Evolutionary conservation across 2,113 vertebrate species (phyloP).

Genomic region (Corythoichthys intestinalis): DNA sequence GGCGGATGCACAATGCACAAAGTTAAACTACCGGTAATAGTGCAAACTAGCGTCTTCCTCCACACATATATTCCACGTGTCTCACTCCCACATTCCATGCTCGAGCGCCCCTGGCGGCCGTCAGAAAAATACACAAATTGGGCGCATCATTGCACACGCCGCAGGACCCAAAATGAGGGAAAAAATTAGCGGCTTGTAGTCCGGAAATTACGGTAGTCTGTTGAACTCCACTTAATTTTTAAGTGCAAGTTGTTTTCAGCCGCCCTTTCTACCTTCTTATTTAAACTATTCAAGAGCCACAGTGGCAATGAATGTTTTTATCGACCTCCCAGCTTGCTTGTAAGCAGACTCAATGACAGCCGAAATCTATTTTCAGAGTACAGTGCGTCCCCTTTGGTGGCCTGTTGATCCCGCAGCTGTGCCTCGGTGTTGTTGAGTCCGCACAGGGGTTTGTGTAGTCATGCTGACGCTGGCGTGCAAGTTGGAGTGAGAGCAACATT

Average conservation of each 20-base stretch:
- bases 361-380: conserved; percentile 28
- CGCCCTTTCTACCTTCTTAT: background rate
- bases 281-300: background rate
- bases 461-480: conserved; percentile 16
- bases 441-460: conserved; percentile 18
- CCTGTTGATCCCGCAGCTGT: conserved; percentile 43
- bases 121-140: too few species aligned
- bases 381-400: conserved; percentile 28
- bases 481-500: conserved; percentile 30
- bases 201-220: too few species aligned
- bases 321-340: background rate
- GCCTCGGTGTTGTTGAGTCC: conserved; percentile 34
- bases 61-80: too few species aligned
- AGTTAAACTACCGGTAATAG: too few species aligned
- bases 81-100: too few species aligned
- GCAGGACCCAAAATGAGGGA: too few species aligned
- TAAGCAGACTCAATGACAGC: conserved; percentile 1
- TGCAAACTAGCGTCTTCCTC: too few species aligned
- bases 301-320: background rate
- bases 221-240: background rate
- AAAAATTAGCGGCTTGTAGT: too few species aligned
- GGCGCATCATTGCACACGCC: too few species aligned
- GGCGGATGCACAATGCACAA: too few species aligned
- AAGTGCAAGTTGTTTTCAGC: background rate
- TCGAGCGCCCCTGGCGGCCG: too few species aligned